phyloP scores from a whole-genome alignment of 1,140 invertebrate genomes.

The Pollicipes pollicipes region DNA sequence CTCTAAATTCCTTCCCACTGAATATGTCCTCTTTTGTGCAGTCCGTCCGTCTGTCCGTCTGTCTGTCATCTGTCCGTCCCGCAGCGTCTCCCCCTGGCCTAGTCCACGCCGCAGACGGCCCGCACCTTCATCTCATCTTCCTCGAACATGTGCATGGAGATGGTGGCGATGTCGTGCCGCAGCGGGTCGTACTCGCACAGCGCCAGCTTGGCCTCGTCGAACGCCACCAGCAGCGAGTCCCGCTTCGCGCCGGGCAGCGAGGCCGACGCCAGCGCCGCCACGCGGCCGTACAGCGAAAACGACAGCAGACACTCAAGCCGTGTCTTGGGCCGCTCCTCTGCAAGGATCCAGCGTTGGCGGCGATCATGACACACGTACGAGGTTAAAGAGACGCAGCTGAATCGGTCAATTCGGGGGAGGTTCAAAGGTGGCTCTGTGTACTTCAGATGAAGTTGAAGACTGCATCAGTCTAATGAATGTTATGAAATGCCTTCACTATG shows the following conservation, averaged over 20 bases:
- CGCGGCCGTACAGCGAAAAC: constrained; percentile 59
- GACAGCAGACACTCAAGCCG: constrained; percentile 63
- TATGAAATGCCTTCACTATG: no score
- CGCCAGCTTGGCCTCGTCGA: constrained; percentile 85
- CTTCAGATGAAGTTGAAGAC: no score
- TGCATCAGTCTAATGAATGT: no score
- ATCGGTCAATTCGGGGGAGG: no score
- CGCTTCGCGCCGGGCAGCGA: constrained; percentile 56
- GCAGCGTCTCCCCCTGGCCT: background rate
- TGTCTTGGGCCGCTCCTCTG: constrained; percentile 58
- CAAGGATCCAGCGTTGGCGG: background rate
- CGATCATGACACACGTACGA: background rate
- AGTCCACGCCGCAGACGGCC: no score
- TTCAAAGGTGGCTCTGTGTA: no score
- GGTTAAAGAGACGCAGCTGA: no score
- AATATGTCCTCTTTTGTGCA: no score
- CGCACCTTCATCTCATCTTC: constrained; percentile 79
- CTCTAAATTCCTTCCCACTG: no score
- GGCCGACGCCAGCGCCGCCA: constrained; percentile 77
- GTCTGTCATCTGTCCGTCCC: background rate
- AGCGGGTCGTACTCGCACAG: constrained; percentile 89
- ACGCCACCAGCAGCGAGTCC: constrained; percentile 79
- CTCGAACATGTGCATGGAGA: constrained; percentile 97
- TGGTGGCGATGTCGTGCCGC: constrained; percentile 73
- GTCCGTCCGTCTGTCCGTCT: no score